Conservation (phyloP, 2,888 invertebrate species). For the Leptodirus hochenwartii region DNA sequence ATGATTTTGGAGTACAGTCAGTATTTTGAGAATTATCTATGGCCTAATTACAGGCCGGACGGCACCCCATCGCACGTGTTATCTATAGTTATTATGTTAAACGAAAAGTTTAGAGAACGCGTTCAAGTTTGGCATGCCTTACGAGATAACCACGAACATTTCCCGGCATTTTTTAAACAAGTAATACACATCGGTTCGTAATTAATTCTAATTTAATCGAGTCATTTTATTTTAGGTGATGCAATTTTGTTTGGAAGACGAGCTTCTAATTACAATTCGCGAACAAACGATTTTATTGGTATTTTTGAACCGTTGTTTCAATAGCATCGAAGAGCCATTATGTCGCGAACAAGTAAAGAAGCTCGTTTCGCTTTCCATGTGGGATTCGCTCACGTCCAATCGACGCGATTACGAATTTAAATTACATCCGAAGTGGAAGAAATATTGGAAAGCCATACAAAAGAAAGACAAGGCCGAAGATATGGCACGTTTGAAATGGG, state of each 20-base stretch:
- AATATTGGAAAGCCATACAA: conserved; percentile 78
- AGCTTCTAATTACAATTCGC: conserved; percentile 30
- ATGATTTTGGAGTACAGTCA: conserved; percentile 96
- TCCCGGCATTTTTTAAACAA: conserved; percentile 66
- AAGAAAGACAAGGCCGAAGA: conserved; percentile 63
- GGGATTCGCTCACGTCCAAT: conserved; percentile 72
- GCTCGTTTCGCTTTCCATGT: conserved; percentile 84
- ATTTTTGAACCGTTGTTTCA: conserved; percentile 92
- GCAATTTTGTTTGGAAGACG: conserved; percentile 49
- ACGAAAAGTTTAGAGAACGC: conserved; percentile 94
- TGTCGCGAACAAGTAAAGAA: conserved; percentile 80
- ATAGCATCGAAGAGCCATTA: conserved; percentile 90
- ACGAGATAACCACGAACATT: conserved; percentile 54
- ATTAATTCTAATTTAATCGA: too few relatives aligned
- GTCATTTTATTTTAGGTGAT: too few relatives aligned
- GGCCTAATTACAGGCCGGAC: conserved; percentile 82
- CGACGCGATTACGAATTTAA: conserved; percentile 75
- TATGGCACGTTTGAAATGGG: conserved; percentile 58
- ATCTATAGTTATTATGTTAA: conserved; percentile 96
- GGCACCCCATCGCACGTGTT: conserved; percentile 78
- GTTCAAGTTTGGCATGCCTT: conserved; percentile 91
- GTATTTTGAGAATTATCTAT: conserved; percentile 89
- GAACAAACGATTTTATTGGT: conserved; percentile 81
- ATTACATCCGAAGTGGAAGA: conserved; percentile 73
- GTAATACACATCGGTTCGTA: too few relatives aligned